phyloP scores from a whole-genome alignment of 2,113 vertebrate genomes.

The Shinisaurus crocodilurus region DNA sequence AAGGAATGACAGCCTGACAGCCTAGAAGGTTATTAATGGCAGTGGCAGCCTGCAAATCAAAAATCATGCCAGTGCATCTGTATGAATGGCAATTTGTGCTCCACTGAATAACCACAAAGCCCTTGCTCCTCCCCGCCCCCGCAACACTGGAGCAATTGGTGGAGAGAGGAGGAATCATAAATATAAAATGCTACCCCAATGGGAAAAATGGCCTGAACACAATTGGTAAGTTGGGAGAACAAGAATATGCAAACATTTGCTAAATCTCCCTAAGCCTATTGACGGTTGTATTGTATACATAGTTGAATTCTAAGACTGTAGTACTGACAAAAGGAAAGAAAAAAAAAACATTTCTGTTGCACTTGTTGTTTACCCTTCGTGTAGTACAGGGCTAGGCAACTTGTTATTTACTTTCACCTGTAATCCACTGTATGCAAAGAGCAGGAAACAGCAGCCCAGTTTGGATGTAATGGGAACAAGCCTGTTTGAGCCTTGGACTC shows the following conservation, averaged over 20 bases:
- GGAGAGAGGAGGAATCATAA: constrained; percentile 68
- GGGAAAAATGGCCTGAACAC: constrained; percentile 40
- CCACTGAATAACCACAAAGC: constrained; percentile 74
- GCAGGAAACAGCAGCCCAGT: constrained; percentile 1
- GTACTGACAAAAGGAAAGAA: not conserved
- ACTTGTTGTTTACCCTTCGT: not conserved
- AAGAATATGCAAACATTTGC: constrained; percentile 33
- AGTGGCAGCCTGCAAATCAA: constrained; percentile 82
- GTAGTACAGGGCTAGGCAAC: not conserved
- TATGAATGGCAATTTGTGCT: constrained; percentile 76
- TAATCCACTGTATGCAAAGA: constrained; percentile 33
- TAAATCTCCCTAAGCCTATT: not conserved
- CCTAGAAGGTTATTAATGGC: constrained; percentile 76
- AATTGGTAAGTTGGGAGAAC: constrained; percentile 52
- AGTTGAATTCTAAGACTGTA: not conserved
- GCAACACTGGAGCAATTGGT: constrained; percentile 64
- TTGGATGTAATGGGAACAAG: not conserved
- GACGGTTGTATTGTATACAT: not conserved
- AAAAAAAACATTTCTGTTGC: not conserved
- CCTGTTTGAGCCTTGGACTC: not conserved
- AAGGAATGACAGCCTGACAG: constrained; percentile 80
- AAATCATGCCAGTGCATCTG: constrained; percentile 72
- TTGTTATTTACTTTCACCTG: not conserved
- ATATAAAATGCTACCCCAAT: constrained; percentile 58
- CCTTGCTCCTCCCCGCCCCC: constrained; percentile 6